Conservation (phyloP, 2,888 invertebrate genomes). For the Nomada goodeniana region DNA sequence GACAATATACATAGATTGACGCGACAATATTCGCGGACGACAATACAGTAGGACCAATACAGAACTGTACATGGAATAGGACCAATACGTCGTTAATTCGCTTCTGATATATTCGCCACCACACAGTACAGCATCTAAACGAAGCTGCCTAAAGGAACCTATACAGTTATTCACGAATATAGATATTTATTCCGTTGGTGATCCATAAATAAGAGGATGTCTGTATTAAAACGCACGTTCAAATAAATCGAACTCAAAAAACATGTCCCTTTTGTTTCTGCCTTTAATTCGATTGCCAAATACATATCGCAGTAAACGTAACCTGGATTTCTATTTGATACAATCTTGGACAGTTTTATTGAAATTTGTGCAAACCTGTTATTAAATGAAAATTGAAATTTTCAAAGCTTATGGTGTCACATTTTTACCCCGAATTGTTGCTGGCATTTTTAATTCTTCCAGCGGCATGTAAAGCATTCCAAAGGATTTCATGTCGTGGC, state of each 20-base stretch:
- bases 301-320: neutral
- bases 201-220: constrained; percentile 22
- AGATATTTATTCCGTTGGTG: constrained; percentile 17
- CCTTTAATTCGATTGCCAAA: too few relatives aligned
- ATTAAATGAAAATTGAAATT: too few relatives aligned
- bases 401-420: too few relatives aligned
- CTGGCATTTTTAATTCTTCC: too few relatives aligned
- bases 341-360: neutral
- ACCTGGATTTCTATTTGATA: neutral
- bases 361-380: neutral
- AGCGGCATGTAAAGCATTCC: neutral
- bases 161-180: neutral
- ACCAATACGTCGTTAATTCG: constrained; percentile 48
- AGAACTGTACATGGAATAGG: neutral
- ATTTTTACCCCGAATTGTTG: too few relatives aligned
- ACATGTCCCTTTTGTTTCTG: neutral
- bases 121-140: constrained; percentile 33
- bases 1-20: constrained; percentile 68
- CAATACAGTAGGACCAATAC: neutral
- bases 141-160: constrained; percentile 21
- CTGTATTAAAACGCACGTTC: neutral
- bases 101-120: constrained; percentile 45
- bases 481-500: neutral
- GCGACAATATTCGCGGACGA: constrained; percentile 23
- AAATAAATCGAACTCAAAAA: neutral